A percentile compares a stretch with the other conserved stretches of the same genome.
Conservation (phyloP, 2,113 vertebrate genomes). For the Xiphophorus maculatus region DNA sequence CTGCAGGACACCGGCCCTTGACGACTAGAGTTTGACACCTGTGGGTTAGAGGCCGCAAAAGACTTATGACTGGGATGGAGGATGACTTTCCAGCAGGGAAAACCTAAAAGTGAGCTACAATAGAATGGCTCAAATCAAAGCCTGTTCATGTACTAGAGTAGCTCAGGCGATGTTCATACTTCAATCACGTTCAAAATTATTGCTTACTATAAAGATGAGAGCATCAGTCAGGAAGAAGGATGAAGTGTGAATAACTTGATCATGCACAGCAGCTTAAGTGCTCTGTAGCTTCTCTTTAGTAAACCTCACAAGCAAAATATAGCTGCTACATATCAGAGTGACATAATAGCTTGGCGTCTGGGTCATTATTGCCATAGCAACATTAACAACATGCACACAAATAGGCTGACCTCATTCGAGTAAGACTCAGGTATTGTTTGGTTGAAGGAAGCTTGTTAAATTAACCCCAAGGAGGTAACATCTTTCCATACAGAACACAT, state of each 20-base stretch:
- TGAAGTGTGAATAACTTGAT: not conserved
- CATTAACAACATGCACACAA: conserved; percentile 56
- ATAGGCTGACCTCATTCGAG: conserved; percentile 39
- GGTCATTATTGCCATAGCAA: conserved; percentile 44
- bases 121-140: not conserved
- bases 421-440: conserved; percentile 58
- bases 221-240: not conserved
- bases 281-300: conserved; percentile 11
- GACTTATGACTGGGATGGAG: not conserved
- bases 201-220: not conserved
- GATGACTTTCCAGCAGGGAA: not conserved
- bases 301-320: conserved; percentile 5
- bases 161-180: not conserved
- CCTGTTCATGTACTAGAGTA: not conserved
- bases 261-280: not conserved
- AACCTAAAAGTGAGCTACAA: not conserved
- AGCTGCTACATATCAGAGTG: conserved; percentile 26
- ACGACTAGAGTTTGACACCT: too few relatives aligned
- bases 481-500: conserved; percentile 34
- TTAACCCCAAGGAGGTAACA: conserved; percentile 32
- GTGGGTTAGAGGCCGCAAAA: too few relatives aligned
- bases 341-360: conserved; percentile 27
- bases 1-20: too few relatives aligned
- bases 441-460: conserved; percentile 61
- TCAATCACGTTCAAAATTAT: not conserved